phyloP scores from a whole-genome alignment of 2,113 vertebrate species.

The Melanerpes aurifrons region DNA sequence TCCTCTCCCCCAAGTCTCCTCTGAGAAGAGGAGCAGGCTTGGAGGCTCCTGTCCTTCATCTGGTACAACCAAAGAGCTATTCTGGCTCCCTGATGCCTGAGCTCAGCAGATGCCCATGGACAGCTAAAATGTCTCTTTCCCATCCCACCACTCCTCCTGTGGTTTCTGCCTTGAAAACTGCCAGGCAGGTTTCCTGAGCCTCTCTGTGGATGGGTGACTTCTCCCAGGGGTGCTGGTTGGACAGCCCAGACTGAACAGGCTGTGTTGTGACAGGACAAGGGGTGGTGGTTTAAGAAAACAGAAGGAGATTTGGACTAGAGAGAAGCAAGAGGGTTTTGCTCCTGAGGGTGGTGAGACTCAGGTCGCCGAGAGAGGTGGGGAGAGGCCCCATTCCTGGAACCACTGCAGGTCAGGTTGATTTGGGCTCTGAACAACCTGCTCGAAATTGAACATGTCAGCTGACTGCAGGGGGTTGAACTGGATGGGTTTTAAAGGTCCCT shows the following conservation, averaged over 20 bases:
- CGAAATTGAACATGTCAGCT: background rate
- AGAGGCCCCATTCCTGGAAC: no score
- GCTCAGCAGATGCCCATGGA: background rate
- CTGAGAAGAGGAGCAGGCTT: background rate
- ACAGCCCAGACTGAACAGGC: background rate
- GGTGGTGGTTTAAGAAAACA: background rate
- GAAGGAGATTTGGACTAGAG: background rate
- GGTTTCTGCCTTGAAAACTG: slow-evolving; percentile 3
- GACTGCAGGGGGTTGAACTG: background rate
- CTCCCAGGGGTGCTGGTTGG: no score
- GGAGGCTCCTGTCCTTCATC: background rate
- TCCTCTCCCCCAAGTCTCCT: background rate
- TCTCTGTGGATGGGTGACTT: background rate
- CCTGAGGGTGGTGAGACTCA: background rate
- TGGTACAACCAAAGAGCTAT: background rate
- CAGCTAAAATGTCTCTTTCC: background rate
- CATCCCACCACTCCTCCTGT: background rate
- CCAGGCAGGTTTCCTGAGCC: background rate
- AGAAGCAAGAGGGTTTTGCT: background rate
- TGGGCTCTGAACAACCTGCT: no score
- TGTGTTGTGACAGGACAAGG: background rate
- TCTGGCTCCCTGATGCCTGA: background rate
- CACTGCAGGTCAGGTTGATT: no score
- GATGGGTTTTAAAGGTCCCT: background rate
- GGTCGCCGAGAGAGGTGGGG: no score